phyloP scores from a whole-genome alignment of 2,797 vertebrate genomes.

The Diglossa cyanea region DNA sequence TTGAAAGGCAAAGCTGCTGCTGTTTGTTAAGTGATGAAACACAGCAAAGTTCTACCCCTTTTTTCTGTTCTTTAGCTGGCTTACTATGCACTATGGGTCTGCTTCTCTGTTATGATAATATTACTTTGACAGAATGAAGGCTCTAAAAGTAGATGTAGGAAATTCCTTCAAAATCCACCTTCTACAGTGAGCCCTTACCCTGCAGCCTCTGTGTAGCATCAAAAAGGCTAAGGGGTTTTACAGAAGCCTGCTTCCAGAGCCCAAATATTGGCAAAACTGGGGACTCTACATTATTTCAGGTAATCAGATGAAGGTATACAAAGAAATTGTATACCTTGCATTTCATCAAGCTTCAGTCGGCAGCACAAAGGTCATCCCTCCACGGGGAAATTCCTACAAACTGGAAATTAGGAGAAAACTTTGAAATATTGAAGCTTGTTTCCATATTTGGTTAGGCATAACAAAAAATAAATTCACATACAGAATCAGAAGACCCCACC shows the following conservation, averaged over 20 bases:
- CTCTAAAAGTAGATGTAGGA: not conserved
- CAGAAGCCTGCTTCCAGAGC: not conserved
- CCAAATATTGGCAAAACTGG: not conserved
- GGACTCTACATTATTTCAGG: not conserved
- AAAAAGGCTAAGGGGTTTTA: not conserved
- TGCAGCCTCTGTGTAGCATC: not conserved
- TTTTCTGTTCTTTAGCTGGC: not conserved
- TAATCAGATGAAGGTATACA: not conserved
- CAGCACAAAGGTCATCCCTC: not conserved
- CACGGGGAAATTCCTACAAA: not conserved
- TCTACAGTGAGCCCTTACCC: not conserved
- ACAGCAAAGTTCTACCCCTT: not conserved
- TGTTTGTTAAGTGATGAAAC: not conserved
- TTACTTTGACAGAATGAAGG: not conserved
- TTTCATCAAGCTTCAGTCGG: not conserved
- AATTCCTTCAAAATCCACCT: not conserved
- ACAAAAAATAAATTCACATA: not conserved
- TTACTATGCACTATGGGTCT: not conserved
- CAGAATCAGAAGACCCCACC: not conserved
- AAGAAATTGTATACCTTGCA: not conserved
- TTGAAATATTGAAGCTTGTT: not conserved
- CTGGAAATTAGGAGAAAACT: not conserved
- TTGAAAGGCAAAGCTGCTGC: not conserved
- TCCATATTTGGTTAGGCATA: not conserved
- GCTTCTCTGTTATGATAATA: not conserved